These are phyloP conservation scores for Chaetodon auriga DNA, from an alignment of 2,113 vertebrate species.

Conservation along the genomic window DNA sequence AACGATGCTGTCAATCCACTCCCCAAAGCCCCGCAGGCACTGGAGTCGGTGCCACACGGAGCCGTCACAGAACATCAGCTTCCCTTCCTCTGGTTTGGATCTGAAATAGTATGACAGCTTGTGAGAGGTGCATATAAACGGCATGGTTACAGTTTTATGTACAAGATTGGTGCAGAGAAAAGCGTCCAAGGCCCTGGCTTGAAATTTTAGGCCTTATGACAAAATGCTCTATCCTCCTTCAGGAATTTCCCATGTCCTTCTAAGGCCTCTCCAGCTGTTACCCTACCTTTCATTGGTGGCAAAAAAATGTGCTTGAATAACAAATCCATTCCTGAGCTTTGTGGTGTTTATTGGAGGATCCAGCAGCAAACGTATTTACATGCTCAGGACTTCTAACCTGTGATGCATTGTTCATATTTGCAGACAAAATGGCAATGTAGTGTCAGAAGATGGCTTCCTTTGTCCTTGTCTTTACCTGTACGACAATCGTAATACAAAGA, in stretches of 20 bases:
- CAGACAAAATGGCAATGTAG: not conserved
- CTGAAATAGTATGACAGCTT: constrained; percentile 76
- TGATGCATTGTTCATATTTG: not conserved
- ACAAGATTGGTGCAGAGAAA: not conserved
- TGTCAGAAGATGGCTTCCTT: not conserved
- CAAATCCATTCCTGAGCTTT: not conserved
- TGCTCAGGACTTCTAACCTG: not conserved
- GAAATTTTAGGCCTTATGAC: too few species aligned
- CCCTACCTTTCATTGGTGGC: not conserved
- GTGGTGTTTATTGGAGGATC: not conserved
- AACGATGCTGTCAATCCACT: constrained; percentile 97
- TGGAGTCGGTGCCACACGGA: constrained; percentile 95
- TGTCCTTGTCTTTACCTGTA: constrained; percentile 87
- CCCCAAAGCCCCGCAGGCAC: constrained; percentile 97
- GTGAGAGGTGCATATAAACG: not conserved
- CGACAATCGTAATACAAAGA: constrained; percentile 94
- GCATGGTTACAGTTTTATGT: not conserved
- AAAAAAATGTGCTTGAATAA: not conserved
- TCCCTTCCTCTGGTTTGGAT: constrained; percentile 94
- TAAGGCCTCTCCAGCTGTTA: not conserved
- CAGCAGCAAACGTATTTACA: not conserved
- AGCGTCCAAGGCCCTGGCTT: too few species aligned
- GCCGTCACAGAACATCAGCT: constrained; percentile 97
- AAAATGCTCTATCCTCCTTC: too few species aligned
- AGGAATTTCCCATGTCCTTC: too few species aligned